Evolutionary conservation across 2,113 vertebrate species (phyloP), one percentile per base, ranked within the genome.

Genomic region (Callipepla californica): DNA sequence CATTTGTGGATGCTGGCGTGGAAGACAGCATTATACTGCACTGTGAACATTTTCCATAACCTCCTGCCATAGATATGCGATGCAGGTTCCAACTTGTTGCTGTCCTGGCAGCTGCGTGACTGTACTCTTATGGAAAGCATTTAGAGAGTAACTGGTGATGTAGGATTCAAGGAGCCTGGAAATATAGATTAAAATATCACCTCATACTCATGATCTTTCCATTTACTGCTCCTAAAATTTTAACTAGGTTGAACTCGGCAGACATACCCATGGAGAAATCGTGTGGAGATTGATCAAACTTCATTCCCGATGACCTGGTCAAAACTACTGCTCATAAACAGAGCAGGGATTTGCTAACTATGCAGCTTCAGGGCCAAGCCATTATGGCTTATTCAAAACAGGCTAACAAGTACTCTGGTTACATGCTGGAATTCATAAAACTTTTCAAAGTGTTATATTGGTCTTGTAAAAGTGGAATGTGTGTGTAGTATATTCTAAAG

Each of bases 361-460:
- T 87, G 97, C 97, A 96, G 77, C 94, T 95, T 92, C 4, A 3
- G 82, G 94, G 97, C 97, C 96, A 97, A 89, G 89, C 91, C 75
- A 57, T 92, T 95, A 90, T 3, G 72, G 94, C 62, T 97, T 92
- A 96, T 95, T 97, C 97, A 94, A 96, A 97, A 94, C 97, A 97
- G 96, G 70, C 95, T 72, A 96, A 94, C 30, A 23, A 85, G 84
- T 94, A 67, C 96, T 98, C 96, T 93, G 95, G 94, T 97, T 97
- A 96, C 96, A 96, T 55, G 96, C 94, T 96, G 97, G 95, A 98
- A 97, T 97, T 92, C 97, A 96, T 97, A 94, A 96, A 97, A 97
- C 94, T 95, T 97, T 40, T 96, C 92, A 85, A 95, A 94, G 91
- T 95, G 94, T 96, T 97, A 92, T 94, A 96, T 77, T 95, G 93